Base-by-base conservation (phyloP, 2,113 vertebrate genomes). In the Ictidomys tridecemlineatus region DNA sequence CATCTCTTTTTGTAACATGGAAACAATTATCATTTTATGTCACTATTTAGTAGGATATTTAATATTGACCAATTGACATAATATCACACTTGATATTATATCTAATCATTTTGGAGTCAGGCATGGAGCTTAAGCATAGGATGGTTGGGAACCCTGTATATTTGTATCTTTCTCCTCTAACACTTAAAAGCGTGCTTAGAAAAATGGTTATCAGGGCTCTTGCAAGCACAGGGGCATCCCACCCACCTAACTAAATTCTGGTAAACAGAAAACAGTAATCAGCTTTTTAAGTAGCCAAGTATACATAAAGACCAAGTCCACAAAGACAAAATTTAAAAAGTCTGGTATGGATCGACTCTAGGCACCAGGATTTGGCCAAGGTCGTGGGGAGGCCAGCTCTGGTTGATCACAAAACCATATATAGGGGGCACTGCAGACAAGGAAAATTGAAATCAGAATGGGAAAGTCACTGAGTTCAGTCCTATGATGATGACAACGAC, bases 221-320 rank as follows among this genome's bases (percentile, higher is more conserved):
- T 80, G 22, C 13, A 74, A 95, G 34, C 79, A 67, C 32, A 65
- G 83, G 17, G n/a, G n/a, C 28, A 67, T 88, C 74, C 39, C 24
- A 48, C 17, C 10, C n/a, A 91, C 20, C 7, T 22, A 58, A 58
- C 8, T 56, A 93, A 78, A 78, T 88, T 97, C 77, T 42, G 77
- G 73, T 61, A 76, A 92, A 22, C 69, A 93, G 67, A 61, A 74
- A 74, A 95, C 24, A 69, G 37, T 37, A 80, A 96, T 48, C 26
- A 22, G 9, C 30, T 86, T 95, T 89, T 56, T 65, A 84, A 92
- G 32, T 70, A 89, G 63, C 51, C 16, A 48, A 9, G 18, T 65
- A 61, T 61, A 83, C 5, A 73, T 72, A 72, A 80, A 91, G 84
- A 83, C 16, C 26, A 39, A 86, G 93, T 74, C 69, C 89, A 20